phyloP scores from a whole-genome alignment of 1,140 invertebrate genomes.

The Caenorhabditis brenneri region DNA sequence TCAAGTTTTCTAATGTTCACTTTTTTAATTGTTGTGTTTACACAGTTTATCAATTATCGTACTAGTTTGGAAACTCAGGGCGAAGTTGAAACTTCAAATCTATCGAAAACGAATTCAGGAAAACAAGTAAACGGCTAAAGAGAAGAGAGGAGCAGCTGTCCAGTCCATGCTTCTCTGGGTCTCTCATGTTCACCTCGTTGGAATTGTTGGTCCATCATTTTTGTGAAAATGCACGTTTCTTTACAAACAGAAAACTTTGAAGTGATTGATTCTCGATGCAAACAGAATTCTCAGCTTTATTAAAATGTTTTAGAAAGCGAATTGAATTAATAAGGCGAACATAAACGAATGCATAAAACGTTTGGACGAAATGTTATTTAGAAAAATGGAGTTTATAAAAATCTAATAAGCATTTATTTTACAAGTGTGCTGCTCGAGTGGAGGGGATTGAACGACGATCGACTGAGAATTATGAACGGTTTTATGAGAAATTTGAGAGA shows the following conservation, averaged over 20 bases:
- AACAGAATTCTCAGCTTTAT: not conserved
- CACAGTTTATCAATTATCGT: too few relatives aligned
- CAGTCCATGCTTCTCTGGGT: not conserved
- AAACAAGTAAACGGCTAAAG: not conserved
- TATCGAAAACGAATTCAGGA: not conserved
- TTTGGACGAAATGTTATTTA: not conserved
- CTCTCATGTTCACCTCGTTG: not conserved
- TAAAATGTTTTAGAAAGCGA: not conserved
- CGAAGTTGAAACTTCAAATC: not conserved
- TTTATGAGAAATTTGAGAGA: not conserved
- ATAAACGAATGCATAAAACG: not conserved
- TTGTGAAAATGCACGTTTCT: conserved; percentile 30
- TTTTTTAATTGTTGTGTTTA: too few relatives aligned
- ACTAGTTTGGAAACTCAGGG: too few relatives aligned
- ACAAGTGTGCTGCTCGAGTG: not conserved
- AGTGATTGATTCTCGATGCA: not conserved
- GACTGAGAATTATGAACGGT: conserved; percentile 5
- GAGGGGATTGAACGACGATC: not conserved
- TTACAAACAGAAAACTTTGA: not conserved
- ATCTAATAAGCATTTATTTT: conserved; percentile 22
- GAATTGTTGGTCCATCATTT: not conserved
- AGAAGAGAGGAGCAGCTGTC: not conserved
- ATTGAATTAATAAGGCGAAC: not conserved
- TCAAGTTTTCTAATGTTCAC: too few relatives aligned
- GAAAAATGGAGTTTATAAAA: not conserved